These are phyloP conservation scores for Parnassius apollo DNA, from an alignment of 2,888 invertebrate genomes.

Conservation along the genomic window DNA sequence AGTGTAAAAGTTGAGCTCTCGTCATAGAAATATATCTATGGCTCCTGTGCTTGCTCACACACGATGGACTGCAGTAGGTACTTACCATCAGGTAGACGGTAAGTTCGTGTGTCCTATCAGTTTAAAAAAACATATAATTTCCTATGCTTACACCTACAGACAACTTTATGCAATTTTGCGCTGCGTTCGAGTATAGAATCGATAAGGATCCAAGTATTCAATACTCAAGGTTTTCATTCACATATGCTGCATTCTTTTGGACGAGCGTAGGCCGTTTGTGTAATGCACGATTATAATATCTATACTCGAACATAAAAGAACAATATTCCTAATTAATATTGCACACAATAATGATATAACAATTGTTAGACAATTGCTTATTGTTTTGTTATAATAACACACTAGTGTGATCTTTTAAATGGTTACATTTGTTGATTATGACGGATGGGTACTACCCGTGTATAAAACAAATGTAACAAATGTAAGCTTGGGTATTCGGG, in stretches of 20 bases:
- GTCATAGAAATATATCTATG: no score
- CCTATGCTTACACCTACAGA: neutral
- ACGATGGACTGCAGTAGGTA: no score
- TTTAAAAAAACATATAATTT: neutral
- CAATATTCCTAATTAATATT: conserved; percentile 15
- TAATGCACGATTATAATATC: neutral
- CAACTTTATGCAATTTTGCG: neutral
- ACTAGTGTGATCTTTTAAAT: no score
- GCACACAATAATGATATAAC: conserved; percentile 9
- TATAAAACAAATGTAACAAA: no score
- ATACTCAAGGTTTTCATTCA: conserved; percentile 6
- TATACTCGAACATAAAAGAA: neutral
- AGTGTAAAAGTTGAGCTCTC: no score
- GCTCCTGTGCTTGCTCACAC: no score
- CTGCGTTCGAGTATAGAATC: conserved; percentile 4
- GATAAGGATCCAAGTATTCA: conserved; percentile 7
- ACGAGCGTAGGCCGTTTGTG: conserved; percentile 12
- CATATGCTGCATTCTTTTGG: conserved; percentile 13
- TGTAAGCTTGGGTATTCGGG: neutral
- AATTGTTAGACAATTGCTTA: neutral
- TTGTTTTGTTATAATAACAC: no score
- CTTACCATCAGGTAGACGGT: no score
- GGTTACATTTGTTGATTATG: conserved; percentile 3
- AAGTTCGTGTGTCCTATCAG: no score
- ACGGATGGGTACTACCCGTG: neutral